Conservation (phyloP, 2,797 vertebrate species). For the Lates japonicus region DNA sequence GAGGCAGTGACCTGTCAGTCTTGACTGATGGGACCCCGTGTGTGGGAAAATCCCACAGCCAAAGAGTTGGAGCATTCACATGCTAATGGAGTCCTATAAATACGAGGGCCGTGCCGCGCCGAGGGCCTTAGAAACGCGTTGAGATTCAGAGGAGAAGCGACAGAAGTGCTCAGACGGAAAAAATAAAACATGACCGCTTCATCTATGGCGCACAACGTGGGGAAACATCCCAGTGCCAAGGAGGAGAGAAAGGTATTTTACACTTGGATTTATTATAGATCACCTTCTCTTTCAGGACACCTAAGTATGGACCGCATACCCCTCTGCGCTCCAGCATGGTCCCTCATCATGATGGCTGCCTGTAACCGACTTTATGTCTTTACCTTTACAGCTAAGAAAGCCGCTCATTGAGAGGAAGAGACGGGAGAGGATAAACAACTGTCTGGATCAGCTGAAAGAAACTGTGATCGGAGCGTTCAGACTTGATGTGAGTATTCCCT, state of each 20-base stretch:
- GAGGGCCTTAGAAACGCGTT: conserved; percentile 83
- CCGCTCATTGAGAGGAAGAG: conserved; percentile 93
- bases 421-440: conserved; percentile 93
- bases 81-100: conserved; percentile 93
- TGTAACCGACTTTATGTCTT: conserved; percentile 21
- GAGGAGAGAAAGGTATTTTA: conserved; percentile 92
- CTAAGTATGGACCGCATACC: neutral
- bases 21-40: conserved; percentile 91
- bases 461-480: conserved; percentile 90
- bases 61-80: conserved; percentile 89
- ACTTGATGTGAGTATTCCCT: conserved; percentile 88
- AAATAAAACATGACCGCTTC: conserved; percentile 87
- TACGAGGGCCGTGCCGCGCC: conserved; percentile 83
- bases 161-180: conserved; percentile 39
- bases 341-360: neutral
- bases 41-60: conserved; percentile 93
- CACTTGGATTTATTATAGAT: neutral
- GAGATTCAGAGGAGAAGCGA: conserved; percentile 58
- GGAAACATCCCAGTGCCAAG: conserved; percentile 84
- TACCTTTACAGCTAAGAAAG: conserved; percentile 87
- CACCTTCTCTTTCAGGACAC: neutral
- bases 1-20: conserved; percentile 92
- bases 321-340: neutral
- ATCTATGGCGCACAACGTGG: conserved; percentile 72
- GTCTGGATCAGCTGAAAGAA: conserved; percentile 92